phyloP scores from a whole-genome alignment of 2,888 invertebrate genomes.

The Malthinus seriepunctatus region DNA sequence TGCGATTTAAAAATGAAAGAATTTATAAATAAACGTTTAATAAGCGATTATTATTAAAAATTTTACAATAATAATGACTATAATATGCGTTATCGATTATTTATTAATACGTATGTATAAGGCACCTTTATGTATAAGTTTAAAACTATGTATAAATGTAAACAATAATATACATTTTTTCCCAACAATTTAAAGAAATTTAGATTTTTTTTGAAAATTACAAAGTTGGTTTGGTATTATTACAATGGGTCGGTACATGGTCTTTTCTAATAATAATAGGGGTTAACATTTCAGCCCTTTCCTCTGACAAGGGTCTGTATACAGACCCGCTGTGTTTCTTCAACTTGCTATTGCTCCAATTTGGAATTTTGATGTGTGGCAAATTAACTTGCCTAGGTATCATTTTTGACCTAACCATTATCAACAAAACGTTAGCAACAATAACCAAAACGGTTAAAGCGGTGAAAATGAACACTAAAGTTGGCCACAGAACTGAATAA shows the following conservation, averaged over 20 bases:
- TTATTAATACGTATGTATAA: too few relatives aligned
- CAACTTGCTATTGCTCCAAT: conserved; percentile 52
- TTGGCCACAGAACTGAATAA: conserved; percentile 62
- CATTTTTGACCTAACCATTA: conserved; percentile 46
- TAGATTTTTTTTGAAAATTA: too few relatives aligned
- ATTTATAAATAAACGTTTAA: too few relatives aligned
- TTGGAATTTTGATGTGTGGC: conserved; percentile 48
- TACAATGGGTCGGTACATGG: conserved; percentile 9
- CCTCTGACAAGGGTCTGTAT: conserved; percentile 79
- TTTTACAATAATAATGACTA: too few relatives aligned
- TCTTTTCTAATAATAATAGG: conserved; percentile 15
- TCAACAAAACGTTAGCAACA: conserved; percentile 48
- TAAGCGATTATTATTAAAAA: too few relatives aligned
- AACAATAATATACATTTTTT: neutral
- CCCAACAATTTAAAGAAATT: neutral
- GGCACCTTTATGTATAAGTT: too few relatives aligned
- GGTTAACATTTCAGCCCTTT: conserved; percentile 47
- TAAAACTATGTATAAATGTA: too few relatives aligned
- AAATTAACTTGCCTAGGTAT: conserved; percentile 45
- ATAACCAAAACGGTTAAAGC: conserved; percentile 60
- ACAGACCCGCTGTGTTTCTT: conserved; percentile 76
- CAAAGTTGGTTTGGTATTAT: too few relatives aligned
- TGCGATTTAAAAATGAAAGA: too few relatives aligned
- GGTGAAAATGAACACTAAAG: conserved; percentile 62
- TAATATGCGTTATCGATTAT: too few relatives aligned